phyloP scores from a whole-genome alignment of 2,888 invertebrate genomes.

The Lysandra coridon region DNA sequence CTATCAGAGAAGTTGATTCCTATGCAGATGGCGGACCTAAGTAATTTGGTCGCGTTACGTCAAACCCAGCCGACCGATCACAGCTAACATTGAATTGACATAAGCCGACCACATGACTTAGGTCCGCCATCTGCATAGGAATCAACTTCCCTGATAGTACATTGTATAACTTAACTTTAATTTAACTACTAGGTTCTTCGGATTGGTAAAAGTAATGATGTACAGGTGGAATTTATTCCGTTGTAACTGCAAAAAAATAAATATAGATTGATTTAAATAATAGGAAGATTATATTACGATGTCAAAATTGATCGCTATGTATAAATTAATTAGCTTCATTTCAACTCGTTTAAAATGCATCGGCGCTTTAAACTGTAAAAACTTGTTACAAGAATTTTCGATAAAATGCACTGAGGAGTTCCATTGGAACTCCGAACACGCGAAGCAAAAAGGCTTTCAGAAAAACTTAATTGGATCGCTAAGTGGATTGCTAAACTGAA shows the following conservation, averaged over 20 bases:
- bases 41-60: no score
- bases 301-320: background rate
- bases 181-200: background rate
- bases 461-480: conserved; percentile 53
- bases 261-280: background rate
- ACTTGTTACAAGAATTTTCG: background rate
- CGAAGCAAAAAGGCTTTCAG: conserved; percentile 36
- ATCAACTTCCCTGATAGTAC: no score
- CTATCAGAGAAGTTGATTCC: no score
- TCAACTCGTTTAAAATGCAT: background rate
- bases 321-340: background rate
- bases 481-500: conserved; percentile 54
- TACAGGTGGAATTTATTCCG: no score
- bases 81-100: no score
- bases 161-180: background rate
- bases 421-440: conserved; percentile 37
- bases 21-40: no score
- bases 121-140: no score
- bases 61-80: no score
- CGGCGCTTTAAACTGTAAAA: background rate
- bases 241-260: background rate
- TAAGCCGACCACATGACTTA: no score
- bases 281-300: background rate
- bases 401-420: conserved; percentile 7
- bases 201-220: background rate